phyloP scores from a whole-genome alignment of 2,797 vertebrate species.

The Rallus crepitans region DNA sequence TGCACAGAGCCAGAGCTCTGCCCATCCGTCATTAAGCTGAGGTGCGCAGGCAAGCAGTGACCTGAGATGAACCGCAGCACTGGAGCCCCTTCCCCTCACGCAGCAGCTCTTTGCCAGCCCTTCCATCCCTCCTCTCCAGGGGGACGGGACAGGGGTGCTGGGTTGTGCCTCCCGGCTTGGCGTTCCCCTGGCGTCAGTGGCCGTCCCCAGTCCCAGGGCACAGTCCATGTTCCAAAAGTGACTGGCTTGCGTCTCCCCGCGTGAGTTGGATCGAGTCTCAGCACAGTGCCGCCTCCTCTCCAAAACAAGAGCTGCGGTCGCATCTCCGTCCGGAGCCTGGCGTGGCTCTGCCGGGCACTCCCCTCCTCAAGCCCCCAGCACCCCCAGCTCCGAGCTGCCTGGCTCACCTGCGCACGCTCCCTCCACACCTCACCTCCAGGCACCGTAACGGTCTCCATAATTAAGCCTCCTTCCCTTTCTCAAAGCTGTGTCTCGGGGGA shows the following conservation, averaged over 20 bases:
- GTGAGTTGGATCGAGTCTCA: rapidly evolving
- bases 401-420: rapidly evolving
- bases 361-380: background rate
- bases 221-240: rapidly evolving
- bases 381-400: background rate
- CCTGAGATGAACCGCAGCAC: slow-evolving; percentile 4
- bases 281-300: background rate
- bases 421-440: rapidly evolving
- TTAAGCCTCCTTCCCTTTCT: background rate
- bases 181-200: rapidly evolving
- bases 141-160: rapidly evolving
- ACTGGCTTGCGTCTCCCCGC: background rate
- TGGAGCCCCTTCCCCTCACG: rapidly evolving
- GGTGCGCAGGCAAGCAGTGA: background rate
- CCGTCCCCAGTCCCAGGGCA: rapidly evolving
- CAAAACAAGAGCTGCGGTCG: rapidly evolving
- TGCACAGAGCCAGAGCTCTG: background rate
- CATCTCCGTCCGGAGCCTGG: rapidly evolving
- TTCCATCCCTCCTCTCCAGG: background rate
- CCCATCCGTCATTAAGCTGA: rapidly evolving
- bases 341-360: background rate
- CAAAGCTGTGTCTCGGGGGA: rapidly evolving
- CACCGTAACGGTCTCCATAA: rapidly evolving
- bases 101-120: background rate
- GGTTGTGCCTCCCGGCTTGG: background rate